Percentiles rank a stretch among this genome's conserved stretches.
Conservation (phyloP, 2,888 invertebrate genomes). For the Byasa hedistus region DNA sequence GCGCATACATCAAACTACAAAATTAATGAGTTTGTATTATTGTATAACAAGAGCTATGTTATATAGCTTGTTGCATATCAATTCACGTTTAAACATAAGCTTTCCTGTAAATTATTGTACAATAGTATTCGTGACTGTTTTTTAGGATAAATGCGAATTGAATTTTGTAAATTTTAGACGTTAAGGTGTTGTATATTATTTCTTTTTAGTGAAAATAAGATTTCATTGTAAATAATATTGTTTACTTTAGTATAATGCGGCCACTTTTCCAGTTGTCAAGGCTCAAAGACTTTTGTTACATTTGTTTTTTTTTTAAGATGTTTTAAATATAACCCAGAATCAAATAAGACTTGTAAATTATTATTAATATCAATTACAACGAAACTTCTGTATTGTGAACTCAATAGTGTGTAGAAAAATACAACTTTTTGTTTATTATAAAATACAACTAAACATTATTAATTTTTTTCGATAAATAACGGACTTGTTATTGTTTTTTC, state of each 20-base stretch:
- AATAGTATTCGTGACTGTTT: conserved; percentile 70
- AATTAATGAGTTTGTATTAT: neutral
- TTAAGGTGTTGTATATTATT: conserved; percentile 64
- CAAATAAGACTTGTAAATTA: conserved; percentile 33
- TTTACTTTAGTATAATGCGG: conserved; percentile 35
- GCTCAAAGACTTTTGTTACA: conserved; percentile 44
- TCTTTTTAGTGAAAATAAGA: conserved; percentile 62
- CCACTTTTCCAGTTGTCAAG: conserved; percentile 44
- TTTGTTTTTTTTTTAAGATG: conserved; percentile 33
- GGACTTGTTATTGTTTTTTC: conserved; percentile 8
- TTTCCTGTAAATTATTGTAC: conserved; percentile 77
- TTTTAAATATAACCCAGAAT: conserved; percentile 29
- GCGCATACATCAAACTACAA: too few relatives aligned
- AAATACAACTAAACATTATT: conserved; percentile 9
- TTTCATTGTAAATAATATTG: conserved; percentile 67
- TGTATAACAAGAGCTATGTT: conserved; percentile 38
- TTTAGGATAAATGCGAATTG: conserved; percentile 55
- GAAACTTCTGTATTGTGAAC: conserved; percentile 28
- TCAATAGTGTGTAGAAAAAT: conserved; percentile 8
- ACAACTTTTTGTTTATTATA: conserved; percentile 16
- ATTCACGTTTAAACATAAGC: conserved; percentile 61
- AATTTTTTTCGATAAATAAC: neutral
- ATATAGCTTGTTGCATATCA: conserved; percentile 77
- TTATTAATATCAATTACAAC: conserved; percentile 31
- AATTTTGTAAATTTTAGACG: conserved; percentile 55